Base-by-base conservation (phyloP, 2,113 vertebrate species). In the Leuciscus idus region DNA sequence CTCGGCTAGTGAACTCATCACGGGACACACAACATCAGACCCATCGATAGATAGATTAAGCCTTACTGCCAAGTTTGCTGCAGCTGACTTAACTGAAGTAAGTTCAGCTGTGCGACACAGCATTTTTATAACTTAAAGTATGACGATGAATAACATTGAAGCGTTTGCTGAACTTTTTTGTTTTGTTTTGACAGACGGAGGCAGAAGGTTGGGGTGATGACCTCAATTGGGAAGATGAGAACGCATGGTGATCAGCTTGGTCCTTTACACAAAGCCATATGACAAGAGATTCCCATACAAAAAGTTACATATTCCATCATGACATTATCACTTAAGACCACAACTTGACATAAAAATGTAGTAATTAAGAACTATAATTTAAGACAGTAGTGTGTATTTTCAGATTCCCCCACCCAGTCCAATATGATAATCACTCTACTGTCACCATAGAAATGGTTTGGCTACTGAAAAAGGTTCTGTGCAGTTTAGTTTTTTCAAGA, bases 31-130 rank as follows among this genome's bases (percentile, higher is more conserved):
- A 2, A 59, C 33, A 15, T 73, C 78, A 59, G 89, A 90, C 66
- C 55, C 88, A 66, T 90, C 93, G 8, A 84, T 91, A 43, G 81
- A 95, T 83, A 84, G 89, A 1, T 6, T 89, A 80, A 92, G 86
- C 7, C 95, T 99, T 87, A 96, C 96, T 76, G 94, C 95, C 84
- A 99, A 97, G 94, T 99, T 99, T 90, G 98, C 98, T 90, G 97
- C 96, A 86, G 91, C 93, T 86, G 96, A 95, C 80, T 43, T 92
- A 33, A 88, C 91, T 0, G 98, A 98, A 95, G 98, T 98, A 89
- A 96, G 28, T 55, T 33, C 19, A 21, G 0, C 15, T 70, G 19
- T 66, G 28, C 6, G 3, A 21, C 26, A 26, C 3, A n/a, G 8
- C 12, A 15, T 62, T 57, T 46, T 76, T 12, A 1, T 8, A 43